These are phyloP conservation scores for Ptilonorhynchus violaceus DNA, from an alignment of 2,113 vertebrate genomes.

Conservation along the genomic window DNA sequence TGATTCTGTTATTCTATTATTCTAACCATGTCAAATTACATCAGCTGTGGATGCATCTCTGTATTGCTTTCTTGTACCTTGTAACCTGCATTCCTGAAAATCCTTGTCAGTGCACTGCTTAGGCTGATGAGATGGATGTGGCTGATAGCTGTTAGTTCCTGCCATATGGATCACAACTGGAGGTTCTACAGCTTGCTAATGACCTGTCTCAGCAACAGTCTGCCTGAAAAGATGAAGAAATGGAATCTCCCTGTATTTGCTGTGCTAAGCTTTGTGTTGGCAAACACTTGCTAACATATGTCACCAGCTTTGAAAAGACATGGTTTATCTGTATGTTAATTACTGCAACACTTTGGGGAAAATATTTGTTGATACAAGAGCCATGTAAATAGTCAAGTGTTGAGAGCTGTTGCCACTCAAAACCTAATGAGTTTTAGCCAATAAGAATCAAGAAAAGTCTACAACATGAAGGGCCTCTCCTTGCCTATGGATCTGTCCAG, in stretches of 20 bases:
- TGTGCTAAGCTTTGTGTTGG: not conserved
- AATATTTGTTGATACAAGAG: constrained; percentile 48
- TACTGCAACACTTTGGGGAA: constrained; percentile 28
- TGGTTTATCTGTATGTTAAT: constrained; percentile 61
- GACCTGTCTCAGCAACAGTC: not conserved
- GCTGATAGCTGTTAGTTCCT: not conserved
- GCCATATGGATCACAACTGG: not conserved
- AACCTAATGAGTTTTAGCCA: not conserved
- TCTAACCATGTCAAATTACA: not conserved
- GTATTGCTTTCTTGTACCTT: not conserved
- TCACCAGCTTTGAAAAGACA: constrained; percentile 46
- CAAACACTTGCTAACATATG: constrained; percentile 52
- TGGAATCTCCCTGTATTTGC: not conserved
- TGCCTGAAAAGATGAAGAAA: constrained; percentile 3
- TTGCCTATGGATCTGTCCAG: not conserved
- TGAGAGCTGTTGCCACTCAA: not conserved
- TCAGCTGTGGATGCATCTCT: not conserved
- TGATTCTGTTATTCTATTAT: not conserved
- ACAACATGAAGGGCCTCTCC: not conserved
- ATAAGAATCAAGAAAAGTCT: not conserved
- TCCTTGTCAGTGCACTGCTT: not conserved
- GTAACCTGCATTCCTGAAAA: not conserved
- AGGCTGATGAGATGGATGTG: not conserved
- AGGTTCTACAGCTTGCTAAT: constrained; percentile 17
- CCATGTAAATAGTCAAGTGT: constrained; percentile 38